These are phyloP conservation scores for Drosophila kikkawai DNA, from an alignment of 1,140 invertebrate species.

Conservation along the genomic window DNA sequence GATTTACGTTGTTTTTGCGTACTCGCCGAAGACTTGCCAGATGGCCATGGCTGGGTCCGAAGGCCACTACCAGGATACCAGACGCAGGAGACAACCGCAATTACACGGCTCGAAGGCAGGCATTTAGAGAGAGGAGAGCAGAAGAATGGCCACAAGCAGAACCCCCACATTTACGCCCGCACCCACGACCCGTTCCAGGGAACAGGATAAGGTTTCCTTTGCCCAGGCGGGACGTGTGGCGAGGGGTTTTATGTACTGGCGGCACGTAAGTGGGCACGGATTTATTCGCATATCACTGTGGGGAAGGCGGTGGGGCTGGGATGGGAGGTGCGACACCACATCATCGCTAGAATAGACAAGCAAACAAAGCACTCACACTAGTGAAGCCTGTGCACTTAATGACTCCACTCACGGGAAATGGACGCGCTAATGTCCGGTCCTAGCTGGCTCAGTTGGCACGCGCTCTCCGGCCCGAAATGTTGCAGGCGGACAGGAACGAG, in stretches of 20 bases:
- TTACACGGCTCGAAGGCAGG: slow-evolving; percentile 6
- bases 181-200: slow-evolving; percentile 4
- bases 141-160: slow-evolving; percentile 56
- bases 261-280: slow-evolving; percentile 74
- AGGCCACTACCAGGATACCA: slow-evolving; percentile 49
- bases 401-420: slow-evolving; percentile 64
- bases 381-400: slow-evolving; percentile 52
- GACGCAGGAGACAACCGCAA: slow-evolving; percentile 24
- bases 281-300: slow-evolving; percentile 39
- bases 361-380: slow-evolving; percentile 32
- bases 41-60: slow-evolving; percentile 54
- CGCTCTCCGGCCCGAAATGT: slow-evolving; percentile 60
- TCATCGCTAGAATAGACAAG: slow-evolving; percentile 60
- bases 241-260: slow-evolving; percentile 76
- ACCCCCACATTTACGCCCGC: slow-evolving; percentile 36
- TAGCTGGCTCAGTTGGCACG: slow-evolving; percentile 65
- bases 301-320: slow-evolving; percentile 7
- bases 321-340: slow-evolving; percentile 24
- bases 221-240: slow-evolving; percentile 70
- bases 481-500: slow-evolving; percentile 51
- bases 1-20: slow-evolving; percentile 35
- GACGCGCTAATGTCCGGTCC: slow-evolving; percentile 67
- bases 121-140: background rate
- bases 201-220: slow-evolving; percentile 56
- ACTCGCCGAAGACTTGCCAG: slow-evolving; percentile 22